Conservation (phyloP, 2,113 vertebrate genomes). For the Barnardius zonarius region DNA sequence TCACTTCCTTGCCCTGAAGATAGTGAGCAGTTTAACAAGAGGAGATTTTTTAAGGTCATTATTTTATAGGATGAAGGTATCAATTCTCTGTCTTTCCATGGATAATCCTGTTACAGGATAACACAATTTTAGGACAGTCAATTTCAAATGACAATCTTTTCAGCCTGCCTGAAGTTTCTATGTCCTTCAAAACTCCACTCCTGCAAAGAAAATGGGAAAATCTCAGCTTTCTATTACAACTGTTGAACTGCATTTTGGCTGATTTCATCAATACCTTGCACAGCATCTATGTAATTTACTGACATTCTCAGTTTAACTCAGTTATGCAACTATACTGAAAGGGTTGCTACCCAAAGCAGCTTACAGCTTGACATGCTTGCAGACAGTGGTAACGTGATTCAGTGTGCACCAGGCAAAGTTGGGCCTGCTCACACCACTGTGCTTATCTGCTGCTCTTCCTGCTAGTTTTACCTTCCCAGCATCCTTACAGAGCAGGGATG, state of each 20-base stretch:
- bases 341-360: not conserved
- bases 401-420: not conserved
- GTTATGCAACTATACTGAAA: not conserved
- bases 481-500: not conserved
- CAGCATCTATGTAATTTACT: not conserved
- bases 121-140: conserved; percentile 21
- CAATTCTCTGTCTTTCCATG: not conserved
- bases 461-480: not conserved
- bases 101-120: conserved; percentile 19
- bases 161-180: not conserved
- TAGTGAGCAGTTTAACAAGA: not conserved
- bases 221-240: not conserved
- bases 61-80: conserved; percentile 8
- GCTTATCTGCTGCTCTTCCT: not conserved
- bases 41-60: not conserved
- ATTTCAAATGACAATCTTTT: conserved; percentile 13
- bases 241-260: not conserved
- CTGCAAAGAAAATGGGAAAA: not conserved
- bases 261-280: not conserved
- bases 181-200: not conserved
- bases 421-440: not conserved
- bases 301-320: not conserved
- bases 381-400: not conserved
- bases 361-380: not conserved
- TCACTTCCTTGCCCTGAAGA: not conserved